Base-by-base conservation (phyloP, 2,113 vertebrate genomes). In the Sinocyclocheilus rhinocerous region DNA sequence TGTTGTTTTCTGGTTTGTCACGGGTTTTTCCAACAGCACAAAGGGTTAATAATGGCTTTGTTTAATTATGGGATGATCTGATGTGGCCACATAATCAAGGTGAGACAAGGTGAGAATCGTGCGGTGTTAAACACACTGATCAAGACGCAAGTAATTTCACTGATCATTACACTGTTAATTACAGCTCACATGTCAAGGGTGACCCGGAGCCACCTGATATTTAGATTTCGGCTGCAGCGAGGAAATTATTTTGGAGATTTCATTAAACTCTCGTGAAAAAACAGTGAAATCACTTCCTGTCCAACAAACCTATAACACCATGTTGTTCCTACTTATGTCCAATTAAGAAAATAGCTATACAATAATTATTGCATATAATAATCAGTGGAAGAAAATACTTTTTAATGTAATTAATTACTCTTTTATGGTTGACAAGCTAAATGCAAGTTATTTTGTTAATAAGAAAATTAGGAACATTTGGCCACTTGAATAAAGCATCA, bases 31-130 rank as follows among this genome's bases (percentile, higher is more conserved):
- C 42, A 26, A 24, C 39, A 11, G 33, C 18, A 22, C 61, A 20
- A 24, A 69, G 45, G 45, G 55, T 77, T 77, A 55, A 50, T 39
- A 48, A 63, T n/a, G 22, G 84, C 63, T 65, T 39, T 77, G 45
- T 73, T 48, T 69, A 83, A 83, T 87, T 87, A 77, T 55, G 45
- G 61, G 69, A 57, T 26, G 59, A 11, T 67, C 45, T 42, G 70
- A 82, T 67, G 26, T 59, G 57, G 16, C 39, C 24, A 67, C 12
- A 42, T 24, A 29, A 55, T 76, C 79, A 50, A 26, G 52, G 39
- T 13, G 42, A 83, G 59, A 50, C 79, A 50, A 26, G 52, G 39
- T 13, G 42, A 83, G 59, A 50, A 26, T 52, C 20, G 33, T 20
- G 52, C 24, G 15, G 7, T 26, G 72, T 39, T 52, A 76, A 55